A percentile compares a stretch with the other conserved stretches of the same genome.
Evolutionary conservation across 2,113 vertebrate species (phyloP).

Genomic region (Calidris pygmaea): DNA sequence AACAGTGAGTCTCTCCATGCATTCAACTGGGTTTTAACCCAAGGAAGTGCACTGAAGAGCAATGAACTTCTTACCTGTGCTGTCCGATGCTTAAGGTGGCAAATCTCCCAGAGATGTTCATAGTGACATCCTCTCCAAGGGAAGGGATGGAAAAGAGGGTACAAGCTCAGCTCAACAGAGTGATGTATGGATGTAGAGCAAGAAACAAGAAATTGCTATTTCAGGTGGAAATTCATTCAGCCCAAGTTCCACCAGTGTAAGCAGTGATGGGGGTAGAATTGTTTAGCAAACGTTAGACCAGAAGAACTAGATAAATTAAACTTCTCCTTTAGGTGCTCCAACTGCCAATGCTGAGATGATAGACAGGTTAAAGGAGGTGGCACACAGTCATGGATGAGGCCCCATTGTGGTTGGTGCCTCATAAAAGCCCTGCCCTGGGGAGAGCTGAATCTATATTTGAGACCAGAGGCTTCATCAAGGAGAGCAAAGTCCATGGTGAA

Average conservation of each 20-base stretch:
- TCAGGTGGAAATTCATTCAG: not conserved
- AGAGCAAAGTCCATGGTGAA: not conserved
- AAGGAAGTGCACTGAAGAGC: not conserved
- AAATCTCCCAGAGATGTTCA: not conserved
- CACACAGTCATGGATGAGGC: not conserved
- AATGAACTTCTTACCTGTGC: not conserved
- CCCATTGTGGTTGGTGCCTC: rapidly evolving
- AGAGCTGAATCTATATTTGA: not conserved
- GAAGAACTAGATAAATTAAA: not conserved
- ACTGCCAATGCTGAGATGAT: not conserved
- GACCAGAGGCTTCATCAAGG: not conserved
- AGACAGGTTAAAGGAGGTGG: not conserved
- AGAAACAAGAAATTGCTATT: not conserved
- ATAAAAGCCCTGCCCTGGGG: not conserved
- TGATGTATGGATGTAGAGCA: not conserved
- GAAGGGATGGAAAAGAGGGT: not conserved
- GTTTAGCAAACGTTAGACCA: not conserved
- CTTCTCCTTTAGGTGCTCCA: not conserved
- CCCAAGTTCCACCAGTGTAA: not conserved
- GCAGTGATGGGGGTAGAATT: not conserved
- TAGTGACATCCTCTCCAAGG: not conserved
- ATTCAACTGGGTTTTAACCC: not conserved
- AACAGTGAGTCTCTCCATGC: rapidly evolving
- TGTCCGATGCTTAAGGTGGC: rapidly evolving
- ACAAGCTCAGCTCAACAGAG: not conserved